phyloP scores from a whole-genome alignment of 2,113 vertebrate species.

The Pygoscelis adeliae region DNA sequence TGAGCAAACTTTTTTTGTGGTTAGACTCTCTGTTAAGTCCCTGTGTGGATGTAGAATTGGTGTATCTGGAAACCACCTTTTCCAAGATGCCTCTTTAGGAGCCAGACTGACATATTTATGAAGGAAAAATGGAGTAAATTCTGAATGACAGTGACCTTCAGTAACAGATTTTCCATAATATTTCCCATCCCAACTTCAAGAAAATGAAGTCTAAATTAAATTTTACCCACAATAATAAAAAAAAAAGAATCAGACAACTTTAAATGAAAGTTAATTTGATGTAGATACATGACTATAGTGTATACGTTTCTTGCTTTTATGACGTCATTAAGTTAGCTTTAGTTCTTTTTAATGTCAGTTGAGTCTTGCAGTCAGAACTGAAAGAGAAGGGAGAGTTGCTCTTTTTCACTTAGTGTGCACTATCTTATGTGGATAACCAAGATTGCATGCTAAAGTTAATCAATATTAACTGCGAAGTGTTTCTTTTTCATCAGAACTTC shows the following conservation, averaged over 20 bases:
- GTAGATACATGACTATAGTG: background rate
- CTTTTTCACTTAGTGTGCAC: background rate
- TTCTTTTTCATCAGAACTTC: background rate
- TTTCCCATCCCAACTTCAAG: background rate
- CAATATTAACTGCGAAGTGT: background rate
- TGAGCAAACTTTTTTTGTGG: background rate
- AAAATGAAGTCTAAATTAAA: background rate
- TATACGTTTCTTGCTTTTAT: background rate
- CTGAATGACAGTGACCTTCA: background rate
- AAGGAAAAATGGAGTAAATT: background rate
- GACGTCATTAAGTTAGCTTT: background rate
- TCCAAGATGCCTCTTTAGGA: background rate
- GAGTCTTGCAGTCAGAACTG: background rate
- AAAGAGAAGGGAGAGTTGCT: background rate
- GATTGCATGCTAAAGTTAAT: background rate
- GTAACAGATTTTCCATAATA: background rate
- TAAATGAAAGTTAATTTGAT: background rate
- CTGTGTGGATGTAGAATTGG: background rate
- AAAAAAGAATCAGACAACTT: background rate
- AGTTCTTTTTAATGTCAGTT: background rate
- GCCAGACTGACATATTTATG: rapidly evolving
- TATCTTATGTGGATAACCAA: background rate
- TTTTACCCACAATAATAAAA: background rate
- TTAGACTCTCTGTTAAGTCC: background rate
- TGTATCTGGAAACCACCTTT: background rate